These are phyloP conservation scores for Cheilosia pagana DNA, from an alignment of 2,888 invertebrate genomes.

Conservation along the genomic window DNA sequence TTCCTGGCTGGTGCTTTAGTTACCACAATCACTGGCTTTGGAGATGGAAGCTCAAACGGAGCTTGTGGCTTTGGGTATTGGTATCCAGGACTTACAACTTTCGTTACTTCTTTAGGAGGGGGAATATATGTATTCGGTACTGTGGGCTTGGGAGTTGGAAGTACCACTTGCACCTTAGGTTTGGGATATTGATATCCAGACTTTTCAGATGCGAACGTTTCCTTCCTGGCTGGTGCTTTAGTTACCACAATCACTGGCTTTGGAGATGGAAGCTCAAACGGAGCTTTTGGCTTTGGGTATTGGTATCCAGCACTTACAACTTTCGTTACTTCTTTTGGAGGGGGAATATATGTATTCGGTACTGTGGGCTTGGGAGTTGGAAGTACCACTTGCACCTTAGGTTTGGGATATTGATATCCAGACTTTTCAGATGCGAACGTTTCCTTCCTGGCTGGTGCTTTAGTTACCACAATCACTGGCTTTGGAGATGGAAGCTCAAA, in stretches of 20 bases:
- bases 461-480: no score
- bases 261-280: background rate
- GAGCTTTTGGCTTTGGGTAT: slow-evolving; percentile 27
- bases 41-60: slow-evolving; percentile 1
- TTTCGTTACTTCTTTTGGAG: background rate
- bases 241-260: no score
- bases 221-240: no score
- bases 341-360: background rate
- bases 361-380: background rate
- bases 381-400: no score
- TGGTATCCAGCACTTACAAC: slow-evolving; percentile 3
- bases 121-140: background rate
- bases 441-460: no score
- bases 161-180: background rate
- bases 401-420: slow-evolving; percentile 18
- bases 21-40: no score
- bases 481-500: no score
- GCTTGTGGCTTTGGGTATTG: slow-evolving; percentile 20
- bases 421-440: no score
- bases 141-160: background rate
- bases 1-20: no score
- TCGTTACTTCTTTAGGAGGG: background rate
- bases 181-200: slow-evolving; percentile 1
- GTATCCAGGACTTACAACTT: background rate
- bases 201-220: no score